A percentile compares a stretch with the other conserved stretches of the same genome.
Evolutionary conservation across 1,140 invertebrate genomes (phyloP).

Genomic region (Megalopta genalis): DNA sequence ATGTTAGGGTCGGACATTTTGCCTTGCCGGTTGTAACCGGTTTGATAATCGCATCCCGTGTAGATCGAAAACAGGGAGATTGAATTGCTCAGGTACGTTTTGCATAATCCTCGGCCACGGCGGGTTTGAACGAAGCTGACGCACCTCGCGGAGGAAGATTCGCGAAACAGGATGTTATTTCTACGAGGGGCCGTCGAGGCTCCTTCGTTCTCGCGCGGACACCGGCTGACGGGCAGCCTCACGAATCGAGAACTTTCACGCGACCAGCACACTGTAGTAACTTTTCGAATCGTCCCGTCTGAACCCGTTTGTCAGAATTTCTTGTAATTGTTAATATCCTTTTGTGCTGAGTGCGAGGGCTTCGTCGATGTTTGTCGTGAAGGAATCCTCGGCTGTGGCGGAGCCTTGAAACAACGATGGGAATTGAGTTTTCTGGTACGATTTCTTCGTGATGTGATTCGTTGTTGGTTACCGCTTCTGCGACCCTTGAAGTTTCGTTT

Average conservation of each 20-base stretch:
- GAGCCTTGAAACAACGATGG: not conserved
- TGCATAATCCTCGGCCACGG: too few species aligned
- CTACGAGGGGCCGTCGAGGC: not conserved
- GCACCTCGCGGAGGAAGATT: not conserved
- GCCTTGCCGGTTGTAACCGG: too few species aligned
- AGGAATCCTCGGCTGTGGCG: not conserved
- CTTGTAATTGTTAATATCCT: not conserved
- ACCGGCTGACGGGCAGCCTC: slow-evolving; percentile 6
- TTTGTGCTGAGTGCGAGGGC: not conserved
- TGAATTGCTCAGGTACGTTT: too few species aligned
- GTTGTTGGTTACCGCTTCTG: not conserved
- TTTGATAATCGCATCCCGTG: too few species aligned
- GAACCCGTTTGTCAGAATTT: not conserved
- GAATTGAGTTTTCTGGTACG: not conserved
- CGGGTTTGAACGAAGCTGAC: too few species aligned
- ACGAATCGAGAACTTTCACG: not conserved
- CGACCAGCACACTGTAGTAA: slow-evolving; percentile 13
- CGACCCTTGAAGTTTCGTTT: not conserved
- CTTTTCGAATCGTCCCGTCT: not conserved
- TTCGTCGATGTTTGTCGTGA: not conserved
- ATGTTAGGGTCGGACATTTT: too few species aligned
- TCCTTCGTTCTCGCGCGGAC: not conserved
- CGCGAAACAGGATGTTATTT: not conserved
- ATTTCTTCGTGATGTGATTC: slow-evolving; percentile 11
- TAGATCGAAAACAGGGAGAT: too few species aligned